Evolutionary conservation across 2,888 invertebrate species (phyloP), one percentile per base, ranked within the genome.

Genomic region (Willowsia nigromaculata): DNA sequence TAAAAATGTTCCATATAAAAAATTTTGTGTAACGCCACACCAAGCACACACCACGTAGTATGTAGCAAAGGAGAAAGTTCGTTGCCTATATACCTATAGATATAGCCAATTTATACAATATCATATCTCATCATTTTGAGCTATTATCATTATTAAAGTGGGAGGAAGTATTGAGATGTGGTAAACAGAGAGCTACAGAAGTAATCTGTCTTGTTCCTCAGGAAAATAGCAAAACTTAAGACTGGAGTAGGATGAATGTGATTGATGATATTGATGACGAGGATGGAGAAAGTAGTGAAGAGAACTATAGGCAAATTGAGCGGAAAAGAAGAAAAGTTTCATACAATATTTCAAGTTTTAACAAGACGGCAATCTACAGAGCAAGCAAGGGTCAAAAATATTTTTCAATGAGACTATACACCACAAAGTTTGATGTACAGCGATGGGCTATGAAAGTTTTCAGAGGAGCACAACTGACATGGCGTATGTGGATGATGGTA

Each of bases 41-140:
- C 4, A 37, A 43, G 22, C 5, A 25, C 18, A 56, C 6, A 25
- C 56, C 6, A 9, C 9, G 40, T 40, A 18, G 18, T n/a, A 18
- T n/a, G 18, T 18, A 50, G n/a, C 18, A 9, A 0, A 25, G 22
- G 9, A 11, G 6, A 27, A 50, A 83, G 47, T 65, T 50, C 56
- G 50, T 59, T 37, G n/a, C 5, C 27, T 15, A 2, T 78, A 5
- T 71, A 18, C 18, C 25, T 18, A 1, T 15, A 25, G 25, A 5
- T 43, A 11, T 40, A 40, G 68, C 37, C 18, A 56, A 4, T 37
- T 18, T 40, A 68, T 68, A 43, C n/a, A 25, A 71, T 27, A 27
- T 47, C 47, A 74, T 74, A 74, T 43, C 76, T 50, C 47, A 76
- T 76, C 47, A 76, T 76, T 76, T 76, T 7, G 22, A 68, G 37